phyloP scores from a whole-genome alignment of 2,113 vertebrate species.

The Plestiodon gilberti region DNA sequence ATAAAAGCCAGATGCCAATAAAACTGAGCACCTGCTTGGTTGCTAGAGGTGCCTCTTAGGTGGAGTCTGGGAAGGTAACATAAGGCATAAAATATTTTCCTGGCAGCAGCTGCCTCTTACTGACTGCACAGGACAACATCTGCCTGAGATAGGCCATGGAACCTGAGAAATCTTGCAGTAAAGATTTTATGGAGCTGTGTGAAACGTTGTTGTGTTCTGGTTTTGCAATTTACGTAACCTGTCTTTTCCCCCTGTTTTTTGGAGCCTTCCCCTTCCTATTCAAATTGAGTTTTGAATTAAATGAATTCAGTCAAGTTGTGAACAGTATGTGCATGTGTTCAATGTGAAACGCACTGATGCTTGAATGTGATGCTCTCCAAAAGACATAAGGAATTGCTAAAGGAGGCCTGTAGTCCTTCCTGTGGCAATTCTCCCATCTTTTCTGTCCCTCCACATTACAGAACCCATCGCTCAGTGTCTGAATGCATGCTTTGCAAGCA shows the following conservation, averaged over 20 bases:
- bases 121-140: not conserved
- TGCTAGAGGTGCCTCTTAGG: not conserved
- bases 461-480: no score
- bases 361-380: not conserved
- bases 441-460: no score
- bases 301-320: not conserved
- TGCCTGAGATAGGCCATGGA: not conserved
- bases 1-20: not conserved
- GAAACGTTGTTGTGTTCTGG: constrained; percentile 16
- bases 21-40: not conserved
- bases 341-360: not conserved
- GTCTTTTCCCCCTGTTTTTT: not conserved
- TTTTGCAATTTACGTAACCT: not conserved
- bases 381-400: not conserved
- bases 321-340: not conserved
- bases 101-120: not conserved
- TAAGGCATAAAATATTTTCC: not conserved
- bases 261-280: not conserved
- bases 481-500: no score
- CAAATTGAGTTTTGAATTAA: not conserved
- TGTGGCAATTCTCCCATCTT: no score
- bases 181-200: not conserved
- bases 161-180: not conserved
- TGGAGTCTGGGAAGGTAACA: not conserved
- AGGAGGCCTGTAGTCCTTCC: not conserved